Conservation (phyloP, 2,113 vertebrate genomes). For the Seriola aureovittata region DNA sequence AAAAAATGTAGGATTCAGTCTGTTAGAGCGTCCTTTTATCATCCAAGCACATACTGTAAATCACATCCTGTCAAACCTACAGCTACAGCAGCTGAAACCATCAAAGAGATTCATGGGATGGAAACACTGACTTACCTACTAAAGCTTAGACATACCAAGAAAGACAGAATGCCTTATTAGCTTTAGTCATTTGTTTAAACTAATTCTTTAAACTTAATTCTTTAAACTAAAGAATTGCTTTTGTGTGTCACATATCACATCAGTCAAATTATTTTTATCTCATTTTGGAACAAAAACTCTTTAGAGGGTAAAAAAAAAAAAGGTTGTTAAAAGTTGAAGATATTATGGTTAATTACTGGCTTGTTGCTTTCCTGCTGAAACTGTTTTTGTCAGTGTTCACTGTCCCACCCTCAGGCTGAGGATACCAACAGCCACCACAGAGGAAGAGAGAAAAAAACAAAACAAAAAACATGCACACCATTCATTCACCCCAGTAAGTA, state of each 20-base stretch:
- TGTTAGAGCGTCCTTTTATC: too few species aligned
- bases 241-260: too few species aligned
- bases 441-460: too few species aligned
- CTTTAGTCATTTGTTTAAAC: too few species aligned
- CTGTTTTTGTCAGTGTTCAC: not conserved
- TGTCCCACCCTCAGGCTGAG: not conserved
- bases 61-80: not conserved
- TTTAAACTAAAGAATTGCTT: not conserved
- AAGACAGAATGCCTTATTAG: not conserved
- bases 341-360: not conserved
- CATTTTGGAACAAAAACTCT: too few species aligned
- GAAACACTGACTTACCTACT: too few species aligned
- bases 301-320: too few species aligned
- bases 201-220: too few species aligned
- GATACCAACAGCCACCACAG: not conserved
- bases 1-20: too few species aligned
- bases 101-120: not conserved
- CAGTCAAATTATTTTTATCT: too few species aligned
- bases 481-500: conserved; percentile 8
- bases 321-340: not conserved
- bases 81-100: not conserved
- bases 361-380: not conserved
- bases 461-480: not conserved
- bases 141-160: not conserved
- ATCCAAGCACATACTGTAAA: too few species aligned